Evolutionary conservation across 2,797 vertebrate genomes (phyloP), one percentile per base, ranked within the genome.

Genomic region (Rhinella marina): DNA sequence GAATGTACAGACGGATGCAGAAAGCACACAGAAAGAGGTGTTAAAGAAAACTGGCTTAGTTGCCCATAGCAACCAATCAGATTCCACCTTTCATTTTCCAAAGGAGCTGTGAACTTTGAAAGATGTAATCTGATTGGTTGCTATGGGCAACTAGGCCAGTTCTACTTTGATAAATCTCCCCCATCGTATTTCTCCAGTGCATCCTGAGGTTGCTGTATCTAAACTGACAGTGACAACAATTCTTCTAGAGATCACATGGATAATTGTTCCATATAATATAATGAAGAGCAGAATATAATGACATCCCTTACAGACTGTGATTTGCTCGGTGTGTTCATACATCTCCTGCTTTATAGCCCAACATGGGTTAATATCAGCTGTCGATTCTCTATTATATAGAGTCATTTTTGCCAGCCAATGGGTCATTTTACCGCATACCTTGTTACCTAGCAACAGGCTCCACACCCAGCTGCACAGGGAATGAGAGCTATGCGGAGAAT

Each of bases 401-500:
- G 73, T 70, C 61, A 48, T 79, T 73, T 88, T 82, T 84, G 41
- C 62, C 48, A 81, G 87, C 64, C 72, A 52, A 62, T 89, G 72
- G 54, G 79, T 68, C 72, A 78, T 27, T 9, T 6, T 21, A 62
- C 3, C 75, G 61, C 88, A 91, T 90, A 86, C 54, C 81, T 25
- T 78, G 70, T 10, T 11, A 85, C 64, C 54, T 86, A 85, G 0
- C 0, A 87, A 90, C 91, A 89, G 86, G 78, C 87, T 89, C 90
- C 83, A 89, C 27, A 9, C 89, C 84, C 90, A 90, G 64, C 68
- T 64, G 61, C 86, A 87, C 66, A 62, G 91, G 90, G 92, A 93
- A 94, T 93, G 91, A 83, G 68, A 94, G 90, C 88, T 91, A 94
- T 91, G 93, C 52, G 70, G 17, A 91, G 88, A 52, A 93, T 94